Evolutionary conservation across 2,888 invertebrate species (phyloP), one percentile per base, ranked within the genome.

Genomic region (Podotricha telesiphe): DNA sequence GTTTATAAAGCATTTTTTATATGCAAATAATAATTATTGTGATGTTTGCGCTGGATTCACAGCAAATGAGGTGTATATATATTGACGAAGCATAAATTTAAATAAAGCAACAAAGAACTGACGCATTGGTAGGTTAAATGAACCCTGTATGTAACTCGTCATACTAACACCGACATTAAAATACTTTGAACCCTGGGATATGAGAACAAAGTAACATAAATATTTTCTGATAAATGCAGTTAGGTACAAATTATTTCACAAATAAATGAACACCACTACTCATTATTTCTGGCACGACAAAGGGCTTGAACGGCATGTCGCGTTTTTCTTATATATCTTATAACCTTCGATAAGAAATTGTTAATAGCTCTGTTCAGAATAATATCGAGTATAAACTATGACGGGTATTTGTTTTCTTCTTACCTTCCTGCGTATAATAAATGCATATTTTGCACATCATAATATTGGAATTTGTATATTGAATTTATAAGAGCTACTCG

Each of bases 111-210:
- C 71, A 74, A 74, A 70, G 74, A 63, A 62, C 48, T 56, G 42
- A 34, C 53, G 15, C 62, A 64, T 61, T 50, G 63, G 70, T n/a
- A 45, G 20, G 80, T 78, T 75, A 75, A 78, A 72, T 73, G 80
- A 78, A 79, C 80, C 71, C 69, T 71, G 72, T 61, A 71, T 68
- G 65, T 13, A 62, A 65, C 72, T 70, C 50, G 56, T 68, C 65
- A 58, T 65, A 66, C 70, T 65, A 68, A 69, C 50, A 58, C 64
- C 73, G 71, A 70, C 65, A 67, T 71, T 62, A 58, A 69, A 70
- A 64, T 63, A 66, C 50, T 61, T 68, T 61, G 68, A 64, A 62
- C 50, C 47, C 61, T 62, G 34, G 20, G 19, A 71, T 64, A 67
- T 20, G 17, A 50, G 28, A 58, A 20, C 45, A 42, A 58, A 64